Evolutionary conservation across 2,113 vertebrate species (phyloP).

Genomic region (Sorex fumeus): DNA sequence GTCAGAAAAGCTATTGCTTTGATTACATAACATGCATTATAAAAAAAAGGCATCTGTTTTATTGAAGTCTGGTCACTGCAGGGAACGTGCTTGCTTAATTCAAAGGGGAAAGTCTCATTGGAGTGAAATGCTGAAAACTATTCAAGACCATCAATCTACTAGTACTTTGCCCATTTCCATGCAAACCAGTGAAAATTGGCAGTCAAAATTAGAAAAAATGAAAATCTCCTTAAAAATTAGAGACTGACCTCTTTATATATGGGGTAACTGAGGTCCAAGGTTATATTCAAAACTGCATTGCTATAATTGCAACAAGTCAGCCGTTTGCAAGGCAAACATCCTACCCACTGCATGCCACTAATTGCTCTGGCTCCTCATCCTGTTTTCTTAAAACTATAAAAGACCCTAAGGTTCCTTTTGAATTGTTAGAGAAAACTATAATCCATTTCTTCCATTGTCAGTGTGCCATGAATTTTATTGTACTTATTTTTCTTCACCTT

Average conservation of each 20-base stretch:
- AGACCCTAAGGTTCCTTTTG: not conserved
- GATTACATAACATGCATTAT: slow-evolving; percentile 60
- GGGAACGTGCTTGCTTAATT: slow-evolving; percentile 65
- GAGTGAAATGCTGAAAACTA: slow-evolving; percentile 58
- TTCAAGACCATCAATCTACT: not conserved
- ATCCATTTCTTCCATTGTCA: slow-evolving; percentile 2
- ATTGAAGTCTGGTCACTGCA: slow-evolving; percentile 61
- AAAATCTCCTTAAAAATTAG: slow-evolving; percentile 33
- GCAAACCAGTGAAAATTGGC: not conserved
- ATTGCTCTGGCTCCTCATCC: not conserved
- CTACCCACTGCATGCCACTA: not conserved
- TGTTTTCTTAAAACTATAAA: not conserved
- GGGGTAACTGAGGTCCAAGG: slow-evolving; percentile 33
- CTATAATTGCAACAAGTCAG: not conserved
- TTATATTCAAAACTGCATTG: not conserved
- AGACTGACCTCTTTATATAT: slow-evolving; percentile 30
- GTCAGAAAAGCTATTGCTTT: slow-evolving; percentile 63
- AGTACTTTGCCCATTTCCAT: slow-evolving; percentile 9
- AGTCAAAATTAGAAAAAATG: not conserved
- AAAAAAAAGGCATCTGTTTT: slow-evolving; percentile 50
- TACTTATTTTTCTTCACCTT: slow-evolving; percentile 23
- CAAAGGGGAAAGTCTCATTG: slow-evolving; percentile 59
- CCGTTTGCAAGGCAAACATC: too few species aligned
- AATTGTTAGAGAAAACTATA: not conserved
- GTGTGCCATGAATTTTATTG: not conserved